Evolutionary conservation across 2,113 vertebrate species (phyloP).

Genomic region (Mobula hypostoma): DNA sequence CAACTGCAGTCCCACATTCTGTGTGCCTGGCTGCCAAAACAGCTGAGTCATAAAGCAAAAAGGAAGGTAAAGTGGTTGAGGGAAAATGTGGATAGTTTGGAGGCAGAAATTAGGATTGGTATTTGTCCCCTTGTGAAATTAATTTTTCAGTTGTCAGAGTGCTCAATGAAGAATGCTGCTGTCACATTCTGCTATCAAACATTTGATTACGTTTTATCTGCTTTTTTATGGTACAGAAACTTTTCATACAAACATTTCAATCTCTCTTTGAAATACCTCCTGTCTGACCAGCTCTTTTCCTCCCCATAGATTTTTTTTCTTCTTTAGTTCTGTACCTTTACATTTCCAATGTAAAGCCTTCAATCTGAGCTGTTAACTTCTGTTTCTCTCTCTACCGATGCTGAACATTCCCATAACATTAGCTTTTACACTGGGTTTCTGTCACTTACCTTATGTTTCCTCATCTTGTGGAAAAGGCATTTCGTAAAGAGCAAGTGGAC

Average conservation of each 20-base stretch:
- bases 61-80: no score
- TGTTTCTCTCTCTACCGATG: no score
- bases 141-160: neutral
- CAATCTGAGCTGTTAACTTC: neutral
- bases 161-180: neutral
- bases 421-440: no score
- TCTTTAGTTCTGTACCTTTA: neutral
- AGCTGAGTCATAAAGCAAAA: neutral
- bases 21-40: neutral
- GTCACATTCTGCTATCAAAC: neutral
- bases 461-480: no score
- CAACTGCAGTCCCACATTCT: neutral
- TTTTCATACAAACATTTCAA: neutral
- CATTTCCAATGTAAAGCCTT: neutral
- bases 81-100: no score
- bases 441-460: no score
- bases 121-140: neutral
- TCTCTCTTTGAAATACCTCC: neutral
- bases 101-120: neutral
- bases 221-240: neutral
- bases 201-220: neutral
- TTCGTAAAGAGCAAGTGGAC: no score
- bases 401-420: no score
- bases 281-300: neutral
- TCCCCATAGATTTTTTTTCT: neutral